Conservation (phyloP, 1,140 invertebrate genomes). For the Neuroterus valhalla region DNA sequence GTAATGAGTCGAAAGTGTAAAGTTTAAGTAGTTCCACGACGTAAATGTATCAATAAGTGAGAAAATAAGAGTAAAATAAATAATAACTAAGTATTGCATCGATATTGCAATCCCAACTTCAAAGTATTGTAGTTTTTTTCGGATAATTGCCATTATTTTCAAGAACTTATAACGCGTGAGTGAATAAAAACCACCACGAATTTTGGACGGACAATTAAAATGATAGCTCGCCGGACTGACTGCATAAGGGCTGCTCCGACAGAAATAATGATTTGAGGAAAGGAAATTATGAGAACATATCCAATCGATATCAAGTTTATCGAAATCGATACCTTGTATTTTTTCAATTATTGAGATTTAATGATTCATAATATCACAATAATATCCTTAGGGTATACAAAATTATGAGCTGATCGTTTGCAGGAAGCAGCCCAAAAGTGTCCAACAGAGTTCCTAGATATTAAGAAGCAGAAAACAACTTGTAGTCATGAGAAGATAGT, state of each 20-base stretch:
- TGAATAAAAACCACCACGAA: background rate
- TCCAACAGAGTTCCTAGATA: constrained; percentile 42
- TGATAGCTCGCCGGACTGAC: constrained; percentile 27
- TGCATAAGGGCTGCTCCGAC: constrained; percentile 48
- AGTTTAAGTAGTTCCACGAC: constrained; percentile 16
- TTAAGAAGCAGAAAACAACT: constrained; percentile 51
- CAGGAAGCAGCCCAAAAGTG: constrained; percentile 55
- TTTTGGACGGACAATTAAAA: constrained; percentile 3
- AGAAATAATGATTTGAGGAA: background rate
- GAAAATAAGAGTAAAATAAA: constrained; percentile 19
- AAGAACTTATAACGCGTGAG: background rate
- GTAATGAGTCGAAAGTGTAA: constrained; percentile 11
- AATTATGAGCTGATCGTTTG: constrained; percentile 26
- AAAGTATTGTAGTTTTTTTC: background rate
- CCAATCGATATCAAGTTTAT: background rate
- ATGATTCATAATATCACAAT: constrained; percentile 6
- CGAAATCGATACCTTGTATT: constrained; percentile 6
- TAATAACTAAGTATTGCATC: constrained; percentile 33
- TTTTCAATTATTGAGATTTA: constrained; percentile 3
- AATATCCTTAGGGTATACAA: background rate
- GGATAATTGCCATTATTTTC: background rate
- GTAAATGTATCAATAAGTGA: constrained; percentile 2
- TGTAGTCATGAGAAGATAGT: constrained; percentile 26
- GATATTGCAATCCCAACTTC: constrained; percentile 1
- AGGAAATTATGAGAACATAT: constrained; percentile 18